Percentiles rank a stretch among this genome's conserved stretches.
Conservation (phyloP, 2,113 vertebrate genomes). For the Sylvietta virens region DNA sequence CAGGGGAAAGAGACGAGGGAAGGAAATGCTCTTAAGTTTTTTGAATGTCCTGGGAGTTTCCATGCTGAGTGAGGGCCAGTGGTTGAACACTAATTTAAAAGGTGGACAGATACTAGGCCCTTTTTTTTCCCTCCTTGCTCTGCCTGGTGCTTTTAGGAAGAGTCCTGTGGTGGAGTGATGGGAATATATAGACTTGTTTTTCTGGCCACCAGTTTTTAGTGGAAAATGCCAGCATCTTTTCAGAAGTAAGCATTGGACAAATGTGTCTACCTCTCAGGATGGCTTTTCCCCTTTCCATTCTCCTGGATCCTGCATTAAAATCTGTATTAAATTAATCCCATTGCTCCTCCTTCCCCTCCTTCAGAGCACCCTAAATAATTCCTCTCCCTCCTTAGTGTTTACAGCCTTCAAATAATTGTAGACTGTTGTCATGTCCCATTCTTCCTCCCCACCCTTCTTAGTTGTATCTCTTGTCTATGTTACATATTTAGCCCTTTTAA, state of each 20-base stretch:
- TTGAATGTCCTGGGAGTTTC: neutral
- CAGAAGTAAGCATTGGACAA: neutral
- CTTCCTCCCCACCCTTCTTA: slow-evolving; percentile 40
- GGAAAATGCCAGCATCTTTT: neutral
- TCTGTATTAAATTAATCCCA: neutral
- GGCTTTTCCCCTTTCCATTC: neutral
- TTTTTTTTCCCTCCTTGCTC: neutral
- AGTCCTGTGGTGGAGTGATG: neutral
- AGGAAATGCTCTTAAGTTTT: neutral
- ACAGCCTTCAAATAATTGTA: slow-evolving; percentile 49
- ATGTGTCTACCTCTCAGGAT: neutral
- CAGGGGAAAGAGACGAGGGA: neutral
- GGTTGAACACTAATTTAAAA: neutral
- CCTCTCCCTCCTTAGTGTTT: slow-evolving; percentile 28
- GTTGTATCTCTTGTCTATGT: slow-evolving; percentile 42
- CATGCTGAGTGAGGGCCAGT: neutral
- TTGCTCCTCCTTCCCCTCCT: neutral
- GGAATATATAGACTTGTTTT: neutral
- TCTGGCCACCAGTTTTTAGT: neutral
- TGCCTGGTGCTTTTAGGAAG: neutral
- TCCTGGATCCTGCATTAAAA: neutral
- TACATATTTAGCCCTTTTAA: slow-evolving; percentile 62
- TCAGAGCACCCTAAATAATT: slow-evolving; percentile 41
- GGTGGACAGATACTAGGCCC: neutral
- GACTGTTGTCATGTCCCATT: slow-evolving; percentile 52